These are phyloP conservation scores for Vombatus ursinus DNA, from an alignment of 2,113 vertebrate genomes.

Conservation along the genomic window DNA sequence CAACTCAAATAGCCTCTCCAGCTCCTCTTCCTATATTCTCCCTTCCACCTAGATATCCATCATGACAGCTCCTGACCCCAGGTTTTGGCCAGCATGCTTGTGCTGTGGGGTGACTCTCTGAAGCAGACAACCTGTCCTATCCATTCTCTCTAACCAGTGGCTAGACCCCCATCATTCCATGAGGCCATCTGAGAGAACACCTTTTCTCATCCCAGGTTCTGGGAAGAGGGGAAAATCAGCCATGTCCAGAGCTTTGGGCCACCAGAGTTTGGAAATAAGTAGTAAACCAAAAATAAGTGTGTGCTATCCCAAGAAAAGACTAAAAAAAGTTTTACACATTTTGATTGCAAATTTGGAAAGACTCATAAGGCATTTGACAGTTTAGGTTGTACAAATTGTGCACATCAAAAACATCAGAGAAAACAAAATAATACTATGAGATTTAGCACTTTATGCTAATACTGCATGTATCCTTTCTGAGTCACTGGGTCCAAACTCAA, in stretches of 20 bases:
- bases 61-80: not conserved
- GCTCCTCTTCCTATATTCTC: not conserved
- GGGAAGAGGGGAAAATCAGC: not conserved
- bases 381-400: slow-evolving; percentile 59
- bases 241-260: not conserved
- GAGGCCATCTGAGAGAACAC: not conserved
- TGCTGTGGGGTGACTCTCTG: not conserved
- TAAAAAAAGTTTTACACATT: slow-evolving; percentile 49
- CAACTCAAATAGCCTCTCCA: not conserved
- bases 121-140: not conserved
- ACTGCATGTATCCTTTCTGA: not conserved
- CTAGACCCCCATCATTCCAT: not conserved
- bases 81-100: not conserved
- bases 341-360: slow-evolving; percentile 59
- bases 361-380: slow-evolving; percentile 72
- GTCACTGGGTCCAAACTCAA: not conserved
- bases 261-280: not conserved
- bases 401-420: slow-evolving; percentile 66
- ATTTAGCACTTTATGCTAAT: slow-evolving; percentile 20
- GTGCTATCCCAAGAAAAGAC: slow-evolving; percentile 44
- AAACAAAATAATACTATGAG: slow-evolving; percentile 59
- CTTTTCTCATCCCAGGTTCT: not conserved
- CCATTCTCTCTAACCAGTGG: not conserved
- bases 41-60: not conserved
- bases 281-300: not conserved